phyloP scores from a whole-genome alignment of 2,113 vertebrate species.

The Oophaga pumilio region DNA sequence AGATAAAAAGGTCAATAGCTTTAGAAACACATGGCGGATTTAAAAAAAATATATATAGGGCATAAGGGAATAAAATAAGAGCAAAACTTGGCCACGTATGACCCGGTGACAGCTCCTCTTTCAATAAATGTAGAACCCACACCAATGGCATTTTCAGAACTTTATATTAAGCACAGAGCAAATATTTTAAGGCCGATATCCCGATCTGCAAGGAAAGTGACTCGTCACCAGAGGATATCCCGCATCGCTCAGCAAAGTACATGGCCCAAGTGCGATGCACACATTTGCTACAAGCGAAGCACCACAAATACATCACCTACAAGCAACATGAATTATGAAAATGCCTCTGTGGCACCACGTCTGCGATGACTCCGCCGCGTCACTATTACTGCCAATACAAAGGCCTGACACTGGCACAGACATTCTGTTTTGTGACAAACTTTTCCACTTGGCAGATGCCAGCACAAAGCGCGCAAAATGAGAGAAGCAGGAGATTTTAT shows the following conservation, averaged over 20 bases:
- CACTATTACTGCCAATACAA: conserved; percentile 1
- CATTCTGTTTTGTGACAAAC: background rate
- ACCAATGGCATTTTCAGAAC: background rate
- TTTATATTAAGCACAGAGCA: background rate
- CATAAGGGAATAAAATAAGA: no score
- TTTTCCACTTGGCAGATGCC: conserved; percentile 6
- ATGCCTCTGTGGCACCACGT: background rate
- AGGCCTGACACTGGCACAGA: background rate
- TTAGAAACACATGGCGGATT: no score
- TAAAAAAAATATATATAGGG: no score
- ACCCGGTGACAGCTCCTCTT: no score
- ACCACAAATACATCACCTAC: conserved; percentile 7
- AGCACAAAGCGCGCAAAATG: background rate
- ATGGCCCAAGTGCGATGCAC: conserved; percentile 11
- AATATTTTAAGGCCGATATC: background rate
- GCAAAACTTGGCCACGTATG: no score
- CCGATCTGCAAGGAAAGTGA: background rate
- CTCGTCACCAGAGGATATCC: background rate
- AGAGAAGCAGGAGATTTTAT: conserved; percentile 1
- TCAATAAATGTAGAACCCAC: background rate
- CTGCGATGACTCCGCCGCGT: background rate
- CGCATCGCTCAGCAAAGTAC: background rate
- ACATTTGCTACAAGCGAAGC: no score
- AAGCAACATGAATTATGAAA: conserved; percentile 8
- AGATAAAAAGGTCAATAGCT: no score